These are phyloP conservation scores for Chrysemys picta DNA, from an alignment of 2,113 vertebrate genomes.

Conservation along the genomic window DNA sequence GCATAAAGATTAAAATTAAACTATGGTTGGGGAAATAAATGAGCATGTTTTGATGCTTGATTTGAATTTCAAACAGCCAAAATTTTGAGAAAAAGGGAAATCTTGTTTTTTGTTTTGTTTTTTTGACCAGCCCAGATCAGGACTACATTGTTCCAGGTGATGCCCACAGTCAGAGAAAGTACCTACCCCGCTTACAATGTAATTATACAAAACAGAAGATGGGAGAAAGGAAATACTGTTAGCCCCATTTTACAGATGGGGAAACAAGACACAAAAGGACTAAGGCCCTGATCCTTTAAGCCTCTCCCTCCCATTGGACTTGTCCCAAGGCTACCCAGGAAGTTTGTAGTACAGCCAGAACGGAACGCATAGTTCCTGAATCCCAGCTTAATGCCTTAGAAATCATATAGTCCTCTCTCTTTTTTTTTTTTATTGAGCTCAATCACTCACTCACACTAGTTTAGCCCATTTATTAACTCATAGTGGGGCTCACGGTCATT, in stretches of 20 bases:
- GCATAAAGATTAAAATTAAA: background rate
- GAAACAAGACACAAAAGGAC: background rate
- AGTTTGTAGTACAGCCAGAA: fast-evolving
- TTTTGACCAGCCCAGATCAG: background rate
- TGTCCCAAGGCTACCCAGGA: background rate
- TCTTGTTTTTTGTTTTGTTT: no score
- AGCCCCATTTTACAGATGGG: background rate
- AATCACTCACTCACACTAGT: background rate
- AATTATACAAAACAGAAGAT: background rate
- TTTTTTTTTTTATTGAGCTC: background rate
- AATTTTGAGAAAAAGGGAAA: background rate
- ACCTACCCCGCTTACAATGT: background rate
- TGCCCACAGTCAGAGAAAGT: background rate
- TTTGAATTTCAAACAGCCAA: background rate
- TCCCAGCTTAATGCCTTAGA: fast-evolving
- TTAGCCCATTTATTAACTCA: background rate
- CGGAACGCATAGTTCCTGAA: fast-evolving
- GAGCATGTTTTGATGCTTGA: background rate
- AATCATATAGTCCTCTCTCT: background rate
- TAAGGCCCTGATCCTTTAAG: background rate
- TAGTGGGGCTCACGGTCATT: fast-evolving
- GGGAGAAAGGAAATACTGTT: background rate
- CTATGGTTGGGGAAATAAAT: background rate
- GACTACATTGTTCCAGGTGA: background rate
- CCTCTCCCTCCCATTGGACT: background rate